Base-by-base conservation (phyloP, 2,888 invertebrate species). In the Chrysolina haemoptera region DNA sequence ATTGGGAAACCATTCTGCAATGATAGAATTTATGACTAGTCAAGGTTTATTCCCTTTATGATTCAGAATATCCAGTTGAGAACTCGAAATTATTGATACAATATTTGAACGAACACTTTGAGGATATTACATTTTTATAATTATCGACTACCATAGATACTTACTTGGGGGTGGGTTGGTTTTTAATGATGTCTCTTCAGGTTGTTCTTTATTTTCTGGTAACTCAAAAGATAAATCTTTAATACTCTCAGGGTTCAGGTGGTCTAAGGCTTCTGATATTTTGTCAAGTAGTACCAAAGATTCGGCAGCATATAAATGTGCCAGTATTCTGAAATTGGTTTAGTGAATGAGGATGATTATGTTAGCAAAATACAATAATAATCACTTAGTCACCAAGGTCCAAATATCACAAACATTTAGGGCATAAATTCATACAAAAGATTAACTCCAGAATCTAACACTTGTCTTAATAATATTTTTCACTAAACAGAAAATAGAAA, bases 271-370 rank as follows among this genome's bases (percentile, higher is more conserved):
- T 87, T 97, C 96, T 0, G 92, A 89, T 78, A 96, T 92, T 88
- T 93, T 92, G 85, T 97, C 95, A 85, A 96, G 89, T 82, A 94
- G 91, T 68, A 97, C 93, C 12, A 96, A 89, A 35, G 96, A 94
- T 88, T 98, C 97, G 0, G 96, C 96, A 67, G 95, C 94, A 87
- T 98, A 98, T 82, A 98, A 91, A 87, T 96, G 95, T 0, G 94
- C 97, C 82, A 98, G 90, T 80, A 96, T 91, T 86, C 94, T 94
- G 79, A 20, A 82, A 84, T 79, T 14, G 40, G n/a, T n/a, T n/a
- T n/a, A n/a, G n/a, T n/a, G n/a, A n/a, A n/a, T n/a, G n/a, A n/a
- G n/a, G n/a, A n/a, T n/a, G n/a, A n/a, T n/a, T n/a, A n/a, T n/a
- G n/a, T n/a, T n/a, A n/a, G n/a, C n/a, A n/a, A n/a, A n/a, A n/a